Base-by-base conservation (phyloP, 2,888 invertebrate species). In the Dorcus parallelipipedus region DNA sequence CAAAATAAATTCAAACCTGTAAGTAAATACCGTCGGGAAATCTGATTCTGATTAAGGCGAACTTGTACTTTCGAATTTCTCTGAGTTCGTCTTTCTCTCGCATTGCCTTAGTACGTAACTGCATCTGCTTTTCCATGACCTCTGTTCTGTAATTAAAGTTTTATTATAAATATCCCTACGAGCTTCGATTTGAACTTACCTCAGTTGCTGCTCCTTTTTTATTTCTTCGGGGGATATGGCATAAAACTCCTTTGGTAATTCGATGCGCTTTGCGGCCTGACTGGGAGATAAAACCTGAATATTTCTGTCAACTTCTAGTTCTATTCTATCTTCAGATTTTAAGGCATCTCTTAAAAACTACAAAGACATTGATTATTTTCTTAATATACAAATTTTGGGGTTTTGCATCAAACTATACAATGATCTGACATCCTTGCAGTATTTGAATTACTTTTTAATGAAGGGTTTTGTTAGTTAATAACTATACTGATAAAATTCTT, bases 21-120 rank as follows among this genome's bases (percentile, higher is more conserved):
- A 95, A 78, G 59, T 90, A 83, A 64, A 92, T 84, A 0, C 91
- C 91, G 78, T 95, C 93, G 0, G 97, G 96, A 75, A 97, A 94
- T 53, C 93, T 84, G 40, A 97, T 81, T 66, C 97, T 81, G 57
- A 97, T 87, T 50, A 97, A 80, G 2, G 92, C 86, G 76, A 90
- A 97, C 73, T 89, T 89, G 76, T 95, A 95, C 77, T 89, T 89
- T 54, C 90, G 83, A 74, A 91, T 83, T 71, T 90, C 91, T 52
- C 90, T 80, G 60, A 88, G 78, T 71, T 93, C 93, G 61, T 97
- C 95, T 63, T 91, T 90, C 72, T 97, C 95, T 20, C 96, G 80
- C 95, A 97, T 97, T 2, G 95, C 95, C 76, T 95, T 95, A 0
- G 97, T 97, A 69, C 94, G 83, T 6, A 98, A 80, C 81, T 93